phyloP scores from a whole-genome alignment of 1,140 invertebrate genomes.

The Diuraphis noxia region DNA sequence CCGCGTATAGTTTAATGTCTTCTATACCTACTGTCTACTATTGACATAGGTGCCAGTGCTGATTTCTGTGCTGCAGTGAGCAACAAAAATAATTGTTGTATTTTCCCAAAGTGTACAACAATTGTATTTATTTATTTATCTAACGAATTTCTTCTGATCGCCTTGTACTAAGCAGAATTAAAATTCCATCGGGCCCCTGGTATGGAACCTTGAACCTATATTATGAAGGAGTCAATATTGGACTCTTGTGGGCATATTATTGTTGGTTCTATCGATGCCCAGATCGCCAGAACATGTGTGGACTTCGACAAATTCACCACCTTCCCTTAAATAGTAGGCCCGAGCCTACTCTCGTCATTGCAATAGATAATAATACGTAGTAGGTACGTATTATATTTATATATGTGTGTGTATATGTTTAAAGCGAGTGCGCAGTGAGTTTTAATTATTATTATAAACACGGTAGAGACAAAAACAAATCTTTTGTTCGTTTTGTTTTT shows the following conservation, averaged over 20 bases:
- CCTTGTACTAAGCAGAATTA: neutral
- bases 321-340: neutral
- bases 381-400: neutral
- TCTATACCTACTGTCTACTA: neutral
- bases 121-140: neutral
- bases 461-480: neutral
- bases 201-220: too few species aligned
- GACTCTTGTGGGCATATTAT: neutral
- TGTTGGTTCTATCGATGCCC: neutral
- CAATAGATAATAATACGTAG: neutral
- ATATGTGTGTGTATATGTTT: neutral
- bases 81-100: neutral
- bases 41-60: neutral
- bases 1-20: neutral
- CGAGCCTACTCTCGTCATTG: neutral
- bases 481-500: neutral
- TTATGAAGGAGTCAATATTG: neutral
- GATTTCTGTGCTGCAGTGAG: neutral
- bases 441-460: conserved; percentile 1
- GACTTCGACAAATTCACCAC: neutral
- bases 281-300: neutral
- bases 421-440: neutral
- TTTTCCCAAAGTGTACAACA: neutral
- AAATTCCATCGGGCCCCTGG: accelerated
- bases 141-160: neutral